Evolutionary conservation across 35 echinoderm and acorn worm genomes (phyloP).

Genomic region (Eucidaris tribuloides): DNA sequence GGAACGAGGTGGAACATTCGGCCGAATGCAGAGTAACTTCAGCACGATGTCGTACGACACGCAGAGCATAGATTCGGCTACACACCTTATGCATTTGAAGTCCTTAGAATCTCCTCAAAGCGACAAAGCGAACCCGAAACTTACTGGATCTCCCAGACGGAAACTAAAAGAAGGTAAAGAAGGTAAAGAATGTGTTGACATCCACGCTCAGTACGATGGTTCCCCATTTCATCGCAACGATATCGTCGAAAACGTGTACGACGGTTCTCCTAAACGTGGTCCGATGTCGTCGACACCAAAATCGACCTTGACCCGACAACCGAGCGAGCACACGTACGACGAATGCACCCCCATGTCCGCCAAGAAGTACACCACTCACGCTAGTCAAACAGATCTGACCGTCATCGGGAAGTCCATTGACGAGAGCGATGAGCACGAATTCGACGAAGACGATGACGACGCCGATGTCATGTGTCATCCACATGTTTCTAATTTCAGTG

Average conservation of each 20-base stretch:
- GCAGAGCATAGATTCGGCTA: slow-evolving; percentile 23
- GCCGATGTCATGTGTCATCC: background rate
- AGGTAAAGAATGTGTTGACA: background rate
- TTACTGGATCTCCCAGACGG: background rate
- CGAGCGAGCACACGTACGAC: slow-evolving; percentile 13
- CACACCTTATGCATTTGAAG: background rate
- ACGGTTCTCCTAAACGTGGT: background rate
- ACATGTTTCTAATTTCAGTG: background rate
- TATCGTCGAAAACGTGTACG: background rate
- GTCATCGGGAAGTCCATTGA: background rate
- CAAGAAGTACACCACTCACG: slow-evolving; percentile 20
- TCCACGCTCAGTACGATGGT: background rate
- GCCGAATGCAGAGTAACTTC: slow-evolving; percentile 28
- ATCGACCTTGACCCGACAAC: background rate
- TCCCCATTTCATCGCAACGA: background rate
- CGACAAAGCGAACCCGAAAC: background rate
- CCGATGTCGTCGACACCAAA: background rate
- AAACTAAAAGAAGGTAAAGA: background rate
- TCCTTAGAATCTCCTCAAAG: background rate
- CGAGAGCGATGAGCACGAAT: background rate
- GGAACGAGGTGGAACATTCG: background rate
- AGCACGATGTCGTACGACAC: slow-evolving; percentile 27
- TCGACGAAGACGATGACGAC: background rate
- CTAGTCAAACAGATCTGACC: background rate
- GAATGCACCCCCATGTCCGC: background rate